Evolutionary conservation across 2,888 invertebrate species (phyloP).

Genomic region (Tetranychus piercei): DNA sequence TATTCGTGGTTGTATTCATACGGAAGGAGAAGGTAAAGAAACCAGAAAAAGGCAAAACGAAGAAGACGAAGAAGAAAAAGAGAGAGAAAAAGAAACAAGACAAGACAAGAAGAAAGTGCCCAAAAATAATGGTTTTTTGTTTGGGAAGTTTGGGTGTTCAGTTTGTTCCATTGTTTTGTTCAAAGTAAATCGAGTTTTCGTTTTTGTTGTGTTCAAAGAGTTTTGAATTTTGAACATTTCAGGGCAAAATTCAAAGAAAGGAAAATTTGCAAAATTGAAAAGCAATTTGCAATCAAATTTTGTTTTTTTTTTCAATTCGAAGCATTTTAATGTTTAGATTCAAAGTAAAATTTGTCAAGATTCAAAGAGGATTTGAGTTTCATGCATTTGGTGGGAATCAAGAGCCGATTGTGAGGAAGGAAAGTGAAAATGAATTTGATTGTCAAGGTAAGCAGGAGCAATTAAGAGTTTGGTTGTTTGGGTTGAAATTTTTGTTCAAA

Average conservation of each 20-base stretch:
- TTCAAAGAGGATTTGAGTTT: slow-evolving; percentile 6
- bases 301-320: too few relatives aligned
- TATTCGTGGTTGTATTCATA: background rate
- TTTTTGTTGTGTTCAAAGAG: background rate
- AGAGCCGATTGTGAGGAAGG: slow-evolving; percentile 4
- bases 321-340: too few relatives aligned
- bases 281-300: too few relatives aligned
- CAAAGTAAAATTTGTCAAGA: slow-evolving; percentile 7
- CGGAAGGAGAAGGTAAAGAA: background rate
- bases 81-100: slow-evolving; percentile 16
- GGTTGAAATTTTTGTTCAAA: too few relatives aligned
- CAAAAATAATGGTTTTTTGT: background rate
- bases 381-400: slow-evolving; percentile 7
- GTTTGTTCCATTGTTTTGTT: background rate
- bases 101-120: slow-evolving; percentile 12
- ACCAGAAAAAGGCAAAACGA: background rate
- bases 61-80: slow-evolving; percentile 10
- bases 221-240: too few relatives aligned
- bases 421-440: background rate
- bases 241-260: too few relatives aligned
- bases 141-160: background rate
- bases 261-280: background rate
- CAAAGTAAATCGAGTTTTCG: background rate
- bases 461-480: too few relatives aligned
- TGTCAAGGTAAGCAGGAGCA: background rate